phyloP scores from a whole-genome alignment of 1,140 invertebrate genomes.

The Epicauta chinensis region DNA sequence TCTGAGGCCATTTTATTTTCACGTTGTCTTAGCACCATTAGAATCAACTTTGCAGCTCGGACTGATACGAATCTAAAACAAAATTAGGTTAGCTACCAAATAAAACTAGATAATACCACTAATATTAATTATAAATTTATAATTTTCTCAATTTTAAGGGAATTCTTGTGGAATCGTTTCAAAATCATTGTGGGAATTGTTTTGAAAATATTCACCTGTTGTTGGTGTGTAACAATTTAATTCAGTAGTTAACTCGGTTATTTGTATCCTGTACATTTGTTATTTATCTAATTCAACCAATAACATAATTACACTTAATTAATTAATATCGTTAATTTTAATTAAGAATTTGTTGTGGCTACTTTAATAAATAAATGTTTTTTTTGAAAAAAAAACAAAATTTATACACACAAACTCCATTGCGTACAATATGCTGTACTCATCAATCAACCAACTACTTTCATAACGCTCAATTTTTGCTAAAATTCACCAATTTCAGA shows the following conservation, averaged over 20 bases:
- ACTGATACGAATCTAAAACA: too few relatives aligned
- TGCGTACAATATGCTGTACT: constrained; percentile 37
- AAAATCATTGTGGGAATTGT: neutral
- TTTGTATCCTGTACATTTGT: neutral
- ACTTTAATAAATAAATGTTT: constrained; percentile 23
- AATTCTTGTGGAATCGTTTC: neutral
- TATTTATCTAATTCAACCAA: too few relatives aligned
- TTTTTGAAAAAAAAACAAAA: constrained; percentile 22
- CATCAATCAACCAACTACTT: constrained; percentile 26
- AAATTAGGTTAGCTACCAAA: too few relatives aligned
- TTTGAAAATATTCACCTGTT: constrained; percentile 5
- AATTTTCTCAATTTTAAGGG: neutral
- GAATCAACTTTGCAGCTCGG: constrained; percentile 10
- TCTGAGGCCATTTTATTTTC: constrained; percentile 52
- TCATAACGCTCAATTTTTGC: constrained; percentile 15
- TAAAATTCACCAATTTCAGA: neutral
- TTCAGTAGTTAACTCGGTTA: constrained; percentile 24
- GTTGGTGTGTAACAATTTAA: constrained; percentile 29
- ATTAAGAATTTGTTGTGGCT: neutral
- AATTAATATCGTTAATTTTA: neutral
- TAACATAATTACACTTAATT: too few relatives aligned
- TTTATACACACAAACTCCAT: constrained; percentile 37
- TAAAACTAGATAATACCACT: too few relatives aligned
- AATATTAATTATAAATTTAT: neutral
- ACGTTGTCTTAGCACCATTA: constrained; percentile 41